These are phyloP conservation scores for Amphibalanus amphitrite DNA, from an alignment of 1,140 invertebrate genomes.

Conservation along the genomic window DNA sequence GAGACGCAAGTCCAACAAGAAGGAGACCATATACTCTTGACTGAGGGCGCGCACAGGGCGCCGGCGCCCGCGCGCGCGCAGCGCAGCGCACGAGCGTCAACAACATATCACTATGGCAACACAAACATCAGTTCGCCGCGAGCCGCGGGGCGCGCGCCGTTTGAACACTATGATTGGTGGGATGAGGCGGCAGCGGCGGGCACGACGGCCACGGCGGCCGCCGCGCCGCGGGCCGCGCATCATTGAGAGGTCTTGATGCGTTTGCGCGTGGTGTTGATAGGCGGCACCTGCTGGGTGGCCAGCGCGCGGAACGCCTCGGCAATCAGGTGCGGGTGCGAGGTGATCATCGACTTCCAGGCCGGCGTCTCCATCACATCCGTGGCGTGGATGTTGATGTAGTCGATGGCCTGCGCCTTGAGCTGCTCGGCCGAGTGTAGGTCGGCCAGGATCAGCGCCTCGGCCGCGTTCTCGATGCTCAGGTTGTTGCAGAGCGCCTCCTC, in stretches of 20 bases:
- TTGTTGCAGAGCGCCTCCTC: conserved; percentile 93
- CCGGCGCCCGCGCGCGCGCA: no score
- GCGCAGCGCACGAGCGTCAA: neutral
- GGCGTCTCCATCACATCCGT: conserved; percentile 96
- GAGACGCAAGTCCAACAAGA: neutral
- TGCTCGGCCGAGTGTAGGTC: conserved; percentile 97
- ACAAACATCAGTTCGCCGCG: neutral
- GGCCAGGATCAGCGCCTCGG: conserved; percentile 90
- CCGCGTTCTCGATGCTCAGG: conserved; percentile 88
- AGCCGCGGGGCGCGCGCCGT: neutral
- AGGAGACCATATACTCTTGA: neutral
- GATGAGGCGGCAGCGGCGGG: neutral
- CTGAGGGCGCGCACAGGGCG: neutral
- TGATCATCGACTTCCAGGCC: conserved; percentile 95
- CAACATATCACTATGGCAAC: neutral
- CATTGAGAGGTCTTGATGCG: conserved; percentile 18
- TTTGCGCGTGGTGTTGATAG: conserved; percentile 68
- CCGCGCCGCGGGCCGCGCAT: neutral
- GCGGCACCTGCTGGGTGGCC: conserved; percentile 93
- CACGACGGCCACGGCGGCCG: no score
- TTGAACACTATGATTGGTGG: conserved; percentile 1
- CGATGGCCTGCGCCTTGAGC: conserved; percentile 94
- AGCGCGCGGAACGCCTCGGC: conserved; percentile 94
- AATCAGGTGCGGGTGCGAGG: conserved; percentile 89
- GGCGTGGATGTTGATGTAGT: conserved; percentile 97